These are phyloP conservation scores for Actinostola sp. DNA, from an alignment of 92 coral and sea anemone species.

Conservation along the genomic window DNA sequence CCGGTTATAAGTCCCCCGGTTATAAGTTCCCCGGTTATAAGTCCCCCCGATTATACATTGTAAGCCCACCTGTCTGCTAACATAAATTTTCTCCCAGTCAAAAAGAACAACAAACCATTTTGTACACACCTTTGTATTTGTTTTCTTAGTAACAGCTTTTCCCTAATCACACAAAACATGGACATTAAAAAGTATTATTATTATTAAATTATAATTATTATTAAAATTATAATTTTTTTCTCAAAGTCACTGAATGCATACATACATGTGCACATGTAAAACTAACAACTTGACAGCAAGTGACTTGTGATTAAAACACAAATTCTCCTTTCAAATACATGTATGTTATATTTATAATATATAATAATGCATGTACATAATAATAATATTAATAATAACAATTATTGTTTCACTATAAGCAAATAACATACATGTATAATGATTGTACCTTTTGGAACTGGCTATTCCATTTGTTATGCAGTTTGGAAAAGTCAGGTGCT, in stretches of 20 bases:
- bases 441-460: conserved; percentile 37
- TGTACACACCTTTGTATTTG: conserved; percentile 41
- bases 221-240: neutral
- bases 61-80: neutral
- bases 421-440: too few relatives aligned
- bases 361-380: too few relatives aligned
- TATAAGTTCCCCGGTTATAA: too few relatives aligned
- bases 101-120: neutral
- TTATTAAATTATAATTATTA: neutral
- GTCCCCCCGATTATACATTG: too few relatives aligned
- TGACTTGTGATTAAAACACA: too few relatives aligned
- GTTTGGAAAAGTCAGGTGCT: conserved; percentile 49
- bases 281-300: too few relatives aligned
- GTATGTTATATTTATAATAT: too few relatives aligned
- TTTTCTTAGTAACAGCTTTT: conserved; percentile 41
- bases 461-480: conserved; percentile 34
- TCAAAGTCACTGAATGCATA: neutral
- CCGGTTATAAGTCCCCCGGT: too few relatives aligned
- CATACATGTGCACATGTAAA: neutral
- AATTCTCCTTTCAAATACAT: too few relatives aligned
- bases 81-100: neutral
- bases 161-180: conserved; percentile 12
- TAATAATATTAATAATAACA: too few relatives aligned
- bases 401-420: too few relatives aligned
- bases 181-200: neutral